Percentiles rank a stretch among this genome's conserved stretches.
Conservation (phyloP, 2,888 invertebrate genomes). For the Drosophila lutescens region DNA sequence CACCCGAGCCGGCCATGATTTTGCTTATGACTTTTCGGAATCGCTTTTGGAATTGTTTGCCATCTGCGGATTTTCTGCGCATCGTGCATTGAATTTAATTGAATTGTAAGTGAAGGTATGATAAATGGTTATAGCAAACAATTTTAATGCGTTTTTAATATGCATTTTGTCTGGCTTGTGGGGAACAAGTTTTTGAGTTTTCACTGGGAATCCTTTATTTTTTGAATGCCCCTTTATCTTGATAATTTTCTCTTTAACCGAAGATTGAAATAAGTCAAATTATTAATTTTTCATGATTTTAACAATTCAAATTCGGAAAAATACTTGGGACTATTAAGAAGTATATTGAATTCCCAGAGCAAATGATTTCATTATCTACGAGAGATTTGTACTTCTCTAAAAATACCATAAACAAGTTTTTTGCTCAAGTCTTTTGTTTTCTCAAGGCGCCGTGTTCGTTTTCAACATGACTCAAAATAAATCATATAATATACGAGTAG, state of each 20-base stretch:
- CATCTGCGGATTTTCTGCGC: constrained; percentile 68
- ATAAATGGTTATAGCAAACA: constrained; percentile 9
- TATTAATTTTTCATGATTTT: no score
- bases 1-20: constrained; percentile 72
- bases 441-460: constrained; percentile 29
- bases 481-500: constrained; percentile 51
- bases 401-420: constrained; percentile 63
- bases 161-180: constrained; percentile 16
- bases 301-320: no score
- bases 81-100: constrained; percentile 76
- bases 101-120: constrained; percentile 47
- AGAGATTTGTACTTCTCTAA: not conserved
- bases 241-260: not conserved
- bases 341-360: not conserved
- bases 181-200: not conserved
- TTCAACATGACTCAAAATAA: constrained; percentile 67
- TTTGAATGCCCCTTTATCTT: not conserved
- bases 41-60: constrained; percentile 72
- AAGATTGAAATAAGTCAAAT: no score
- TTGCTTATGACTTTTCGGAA: constrained; percentile 76
- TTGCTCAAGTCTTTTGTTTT: constrained; percentile 63
- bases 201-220: constrained; percentile 2
- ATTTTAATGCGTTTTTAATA: constrained; percentile 39
- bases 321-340: no score
- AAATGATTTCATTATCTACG: not conserved